Base-by-base conservation (phyloP, 2,888 invertebrate species). In the Liodrosophila aerea region DNA sequence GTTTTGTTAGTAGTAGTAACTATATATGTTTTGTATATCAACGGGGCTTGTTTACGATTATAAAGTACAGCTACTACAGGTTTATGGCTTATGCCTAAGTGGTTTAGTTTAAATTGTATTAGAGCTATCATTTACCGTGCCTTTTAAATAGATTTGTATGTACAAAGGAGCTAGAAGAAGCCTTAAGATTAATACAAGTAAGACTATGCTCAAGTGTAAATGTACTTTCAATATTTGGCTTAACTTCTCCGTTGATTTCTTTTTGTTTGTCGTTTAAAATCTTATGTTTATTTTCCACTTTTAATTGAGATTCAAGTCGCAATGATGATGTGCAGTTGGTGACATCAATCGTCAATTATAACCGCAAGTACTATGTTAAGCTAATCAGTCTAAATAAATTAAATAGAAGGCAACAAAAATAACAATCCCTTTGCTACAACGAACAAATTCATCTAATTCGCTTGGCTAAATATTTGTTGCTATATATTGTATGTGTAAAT, bases 301-400 rank as follows among this genome's bases (percentile, higher is more conserved):
- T 51, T 43, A 71, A 67, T 65, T 71, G 66, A 71, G 72, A 65
- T 71, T 39, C 33, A 58, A 64, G 36, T 34, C 43, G 22, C 22
- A 44, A 34, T 50, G 12, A 36, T 30, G 57, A 45, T 63, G 43
- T 53, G 34, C 51, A 51, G 61, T 54, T 47, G 60, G 64, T 59
- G 44, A 46, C 46, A 46, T 45, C 58, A 66, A 64, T 57, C 76
- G 70, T 70, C 62, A 74, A 66, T n/a, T 52, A 49, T 60, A 22
- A 22, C 3, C 22, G n/a, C n/a, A n/a, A 22, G 22, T 22, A 22
- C 22, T 5, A 71, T 71, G 81, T 87, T 87, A 87, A 71, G 83
- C 87, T 87, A 87, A 72, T 86, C 86, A 86, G 87, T 86, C 87
- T 87, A 81, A 73, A 78, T 44, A 75, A 66, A 83, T 73, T 67